Percentiles rank a stretch among this genome's conserved stretches.
phyloP scores from a whole-genome alignment of 2,888 invertebrate species.

The Colostygia pectinataria region DNA sequence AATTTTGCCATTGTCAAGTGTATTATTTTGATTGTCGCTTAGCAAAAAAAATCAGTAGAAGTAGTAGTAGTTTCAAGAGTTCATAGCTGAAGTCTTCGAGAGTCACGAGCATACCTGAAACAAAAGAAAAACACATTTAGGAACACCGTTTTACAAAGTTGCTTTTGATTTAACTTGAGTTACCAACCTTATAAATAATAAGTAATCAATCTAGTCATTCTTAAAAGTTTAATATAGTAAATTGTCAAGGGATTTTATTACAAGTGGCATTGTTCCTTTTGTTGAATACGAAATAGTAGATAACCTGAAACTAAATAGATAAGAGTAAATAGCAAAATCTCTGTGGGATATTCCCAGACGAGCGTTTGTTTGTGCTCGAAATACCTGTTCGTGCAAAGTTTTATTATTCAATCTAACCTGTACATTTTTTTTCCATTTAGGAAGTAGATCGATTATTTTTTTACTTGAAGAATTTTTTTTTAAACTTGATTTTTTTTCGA shows the following conservation, averaged over 20 bases:
- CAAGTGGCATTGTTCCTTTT: slow-evolving; percentile 36
- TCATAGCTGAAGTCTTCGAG: too few species aligned
- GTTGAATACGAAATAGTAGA: slow-evolving; percentile 25
- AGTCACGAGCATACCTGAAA: slow-evolving; percentile 28
- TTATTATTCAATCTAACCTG: too few species aligned
- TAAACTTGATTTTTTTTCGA: too few species aligned
- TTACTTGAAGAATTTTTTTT: too few species aligned
- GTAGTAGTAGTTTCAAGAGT: too few species aligned
- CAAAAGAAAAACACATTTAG: slow-evolving; percentile 8
- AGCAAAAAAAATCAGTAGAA: too few species aligned
- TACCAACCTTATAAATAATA: background rate
- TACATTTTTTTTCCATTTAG: too few species aligned
- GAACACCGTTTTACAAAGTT: too few species aligned
- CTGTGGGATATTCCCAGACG: background rate
- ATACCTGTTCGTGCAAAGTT: background rate
- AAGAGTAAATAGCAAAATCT: background rate
- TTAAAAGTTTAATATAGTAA: slow-evolving; percentile 35
- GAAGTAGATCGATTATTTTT: too few species aligned
- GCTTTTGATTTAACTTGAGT: too few species aligned
- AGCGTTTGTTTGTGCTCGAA: slow-evolving; percentile 7
- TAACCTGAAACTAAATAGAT: slow-evolving; percentile 18
- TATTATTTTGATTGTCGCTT: too few species aligned
- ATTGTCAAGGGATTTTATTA: slow-evolving; percentile 44
- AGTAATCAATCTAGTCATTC: slow-evolving; percentile 28
- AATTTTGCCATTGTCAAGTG: too few species aligned